Percentiles rank a stretch among this genome's conserved stretches.
Conservation (phyloP, 2,888 invertebrate genomes). For the Athrips mouffetella region DNA sequence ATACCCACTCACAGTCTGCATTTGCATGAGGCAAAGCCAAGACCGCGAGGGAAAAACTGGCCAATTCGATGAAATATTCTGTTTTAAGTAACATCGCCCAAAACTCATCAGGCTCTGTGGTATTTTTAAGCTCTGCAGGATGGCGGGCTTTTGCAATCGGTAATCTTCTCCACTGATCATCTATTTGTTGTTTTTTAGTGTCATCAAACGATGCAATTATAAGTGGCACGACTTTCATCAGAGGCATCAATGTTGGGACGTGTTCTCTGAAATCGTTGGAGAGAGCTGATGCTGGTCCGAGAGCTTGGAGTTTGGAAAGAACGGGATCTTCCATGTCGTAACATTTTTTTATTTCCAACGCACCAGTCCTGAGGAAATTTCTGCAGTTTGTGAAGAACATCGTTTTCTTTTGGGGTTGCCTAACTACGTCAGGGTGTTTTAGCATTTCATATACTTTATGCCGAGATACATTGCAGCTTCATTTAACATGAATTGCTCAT, state of each 20-base stretch:
- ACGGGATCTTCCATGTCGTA: conserved; percentile 16
- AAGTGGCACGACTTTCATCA: conserved; percentile 14
- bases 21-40: conserved; percentile 13
- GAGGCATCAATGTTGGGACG: conserved; percentile 14
- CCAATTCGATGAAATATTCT: conserved; percentile 21
- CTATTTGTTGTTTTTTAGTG: conserved; percentile 13
- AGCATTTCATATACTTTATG: conserved; percentile 18
- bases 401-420: conserved; percentile 3
- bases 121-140: conserved; percentile 18
- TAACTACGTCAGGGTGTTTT: conserved; percentile 14
- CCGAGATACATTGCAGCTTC: conserved; percentile 17
- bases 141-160: conserved; percentile 15
- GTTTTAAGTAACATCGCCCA: conserved; percentile 21
- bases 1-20: conserved; percentile 17
- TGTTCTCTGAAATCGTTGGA: conserved; percentile 14
- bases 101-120: conserved; percentile 20
- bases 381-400: conserved; percentile 11
- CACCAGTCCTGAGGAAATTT: conserved; percentile 2
- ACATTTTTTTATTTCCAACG: conserved; percentile 10
- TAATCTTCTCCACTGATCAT: conserved; percentile 15
- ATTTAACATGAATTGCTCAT: conserved; percentile 12
- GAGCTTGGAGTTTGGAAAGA: conserved; percentile 10
- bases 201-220: conserved; percentile 13
- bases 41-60: conserved; percentile 16
- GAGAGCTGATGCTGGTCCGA: conserved; percentile 10